A percentile compares a stretch with the other conserved stretches of the same genome.
phyloP scores from a whole-genome alignment of 2,797 vertebrate species.

The Dallia pectoralis region DNA sequence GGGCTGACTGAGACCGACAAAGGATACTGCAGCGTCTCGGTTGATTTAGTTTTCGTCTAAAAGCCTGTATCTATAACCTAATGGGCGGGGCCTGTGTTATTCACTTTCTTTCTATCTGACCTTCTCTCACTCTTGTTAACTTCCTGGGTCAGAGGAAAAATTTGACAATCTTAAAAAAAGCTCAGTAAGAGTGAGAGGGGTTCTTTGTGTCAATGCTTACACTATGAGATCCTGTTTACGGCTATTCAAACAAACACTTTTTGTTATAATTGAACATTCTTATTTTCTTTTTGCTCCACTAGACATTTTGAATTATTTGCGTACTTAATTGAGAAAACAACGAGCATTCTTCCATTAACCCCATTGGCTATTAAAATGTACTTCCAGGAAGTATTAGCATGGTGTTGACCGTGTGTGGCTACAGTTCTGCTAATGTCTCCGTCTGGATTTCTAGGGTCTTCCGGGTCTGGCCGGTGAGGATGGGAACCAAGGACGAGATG shows the following conservation, averaged over 20 bases:
- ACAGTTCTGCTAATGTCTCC: not conserved
- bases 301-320: constrained; percentile 8
- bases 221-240: constrained; percentile 9
- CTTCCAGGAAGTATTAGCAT: not conserved
- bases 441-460: constrained; percentile 76
- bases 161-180: not conserved
- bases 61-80: constrained; percentile 30
- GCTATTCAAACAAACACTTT: constrained; percentile 13
- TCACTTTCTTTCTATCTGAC: not conserved
- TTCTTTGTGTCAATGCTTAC: constrained; percentile 10
- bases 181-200: not conserved
- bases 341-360: too few species aligned
- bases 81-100: not conserved
- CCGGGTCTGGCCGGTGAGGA: constrained; percentile 89
- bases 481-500: constrained; percentile 91
- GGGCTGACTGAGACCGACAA: not conserved
- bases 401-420: not conserved
- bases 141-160: too few species aligned
- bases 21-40: constrained; percentile 17
- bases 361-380: too few species aligned
- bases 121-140: too few species aligned
- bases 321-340: not conserved
- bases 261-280: constrained; percentile 15
- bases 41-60: constrained; percentile 35
- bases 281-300: not conserved